Conservation (phyloP, 2,113 vertebrate species). For the Pogonocichla stellata region DNA sequence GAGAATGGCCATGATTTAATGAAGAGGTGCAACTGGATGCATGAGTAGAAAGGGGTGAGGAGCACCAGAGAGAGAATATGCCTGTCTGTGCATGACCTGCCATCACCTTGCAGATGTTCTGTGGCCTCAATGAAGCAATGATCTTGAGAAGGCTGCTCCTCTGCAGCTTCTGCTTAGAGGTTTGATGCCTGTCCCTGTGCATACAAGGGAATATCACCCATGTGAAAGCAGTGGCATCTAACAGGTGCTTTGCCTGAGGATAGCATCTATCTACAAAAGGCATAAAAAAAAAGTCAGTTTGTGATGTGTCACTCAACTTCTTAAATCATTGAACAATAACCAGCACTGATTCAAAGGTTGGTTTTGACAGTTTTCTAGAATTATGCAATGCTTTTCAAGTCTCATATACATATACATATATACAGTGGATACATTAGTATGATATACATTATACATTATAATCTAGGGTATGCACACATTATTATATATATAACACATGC, state of each 20-base stretch:
- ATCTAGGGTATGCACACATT: not conserved
- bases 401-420: not conserved
- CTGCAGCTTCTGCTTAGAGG: not conserved
- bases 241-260: not conserved
- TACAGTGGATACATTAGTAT: not conserved
- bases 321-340: not conserved
- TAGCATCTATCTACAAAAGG: not conserved
- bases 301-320: not conserved
- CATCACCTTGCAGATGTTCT: not conserved
- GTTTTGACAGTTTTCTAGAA: not conserved
- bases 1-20: not conserved
- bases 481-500: no score
- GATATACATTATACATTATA: not conserved
- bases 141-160: not conserved
- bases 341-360: not conserved
- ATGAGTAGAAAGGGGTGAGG: not conserved
- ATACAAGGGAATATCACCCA: not conserved
- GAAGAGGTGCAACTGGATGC: not conserved
- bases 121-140: not conserved
- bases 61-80: accelerated
- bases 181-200: not conserved
- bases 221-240: no score
- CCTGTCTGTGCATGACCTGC: not conserved
- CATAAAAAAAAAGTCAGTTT: not conserved
- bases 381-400: not conserved